Evolutionary conservation across 2,888 invertebrate species (phyloP).

Genomic region (Heterodera filipjevi): DNA sequence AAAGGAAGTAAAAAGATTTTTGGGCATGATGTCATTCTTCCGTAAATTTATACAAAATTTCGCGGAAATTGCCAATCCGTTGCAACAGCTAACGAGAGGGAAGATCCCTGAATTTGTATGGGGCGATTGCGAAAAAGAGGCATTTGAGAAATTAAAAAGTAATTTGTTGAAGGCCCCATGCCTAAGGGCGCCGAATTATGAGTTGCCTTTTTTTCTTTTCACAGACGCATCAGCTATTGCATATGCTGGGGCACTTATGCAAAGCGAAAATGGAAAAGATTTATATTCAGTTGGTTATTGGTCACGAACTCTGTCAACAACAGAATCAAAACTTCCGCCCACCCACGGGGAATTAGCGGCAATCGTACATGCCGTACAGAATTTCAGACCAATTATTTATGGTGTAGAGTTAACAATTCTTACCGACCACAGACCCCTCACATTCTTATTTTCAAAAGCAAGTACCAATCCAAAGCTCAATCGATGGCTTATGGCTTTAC

Average conservation of each 20-base stretch:
- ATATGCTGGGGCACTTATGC: slow-evolving; percentile 18
- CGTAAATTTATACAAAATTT: slow-evolving; percentile 42
- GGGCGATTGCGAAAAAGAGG: slow-evolving; percentile 35
- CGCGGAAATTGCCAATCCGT: slow-evolving; percentile 34
- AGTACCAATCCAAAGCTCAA: background rate
- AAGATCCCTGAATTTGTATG: slow-evolving; percentile 40
- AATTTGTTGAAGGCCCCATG: slow-evolving; percentile 12
- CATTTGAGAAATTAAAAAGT: slow-evolving; percentile 37
- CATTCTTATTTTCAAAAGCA: background rate
- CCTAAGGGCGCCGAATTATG: slow-evolving; percentile 28
- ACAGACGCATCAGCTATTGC: slow-evolving; percentile 26
- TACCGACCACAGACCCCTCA: slow-evolving; percentile 17
- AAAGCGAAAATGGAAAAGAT: background rate
- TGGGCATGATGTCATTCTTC: slow-evolving; percentile 43
- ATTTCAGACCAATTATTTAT: slow-evolving; percentile 1
- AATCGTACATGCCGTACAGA: background rate
- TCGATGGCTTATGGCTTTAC: background rate
- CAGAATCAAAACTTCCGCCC: background rate
- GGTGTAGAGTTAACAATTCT: background rate
- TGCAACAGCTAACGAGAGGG: slow-evolving; percentile 31
- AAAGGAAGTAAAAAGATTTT: slow-evolving; percentile 39
- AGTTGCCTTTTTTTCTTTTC: slow-evolving; percentile 27
- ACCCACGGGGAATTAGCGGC: slow-evolving; percentile 15
- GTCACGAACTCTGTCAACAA: background rate
- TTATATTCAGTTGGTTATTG: background rate